These are phyloP conservation scores for Epinotia bilunana DNA, from an alignment of 2,888 invertebrate species.

Conservation along the genomic window DNA sequence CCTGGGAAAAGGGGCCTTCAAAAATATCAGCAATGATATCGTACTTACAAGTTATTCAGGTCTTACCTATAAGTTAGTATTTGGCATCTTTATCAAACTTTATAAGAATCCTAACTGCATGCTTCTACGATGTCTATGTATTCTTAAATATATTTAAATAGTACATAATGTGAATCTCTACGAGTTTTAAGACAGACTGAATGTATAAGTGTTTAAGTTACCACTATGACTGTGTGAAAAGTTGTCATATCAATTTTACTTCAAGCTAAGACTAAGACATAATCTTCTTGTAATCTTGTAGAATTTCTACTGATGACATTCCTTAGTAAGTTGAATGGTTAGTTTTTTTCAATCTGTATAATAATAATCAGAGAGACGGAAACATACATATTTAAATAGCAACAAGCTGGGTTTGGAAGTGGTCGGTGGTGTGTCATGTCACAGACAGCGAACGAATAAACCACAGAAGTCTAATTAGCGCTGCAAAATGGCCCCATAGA, in stretches of 20 bases:
- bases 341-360: conserved; percentile 47
- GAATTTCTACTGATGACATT: conserved; percentile 72
- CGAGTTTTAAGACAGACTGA: conserved; percentile 38
- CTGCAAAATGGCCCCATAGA: no score
- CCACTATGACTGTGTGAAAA: conserved; percentile 40
- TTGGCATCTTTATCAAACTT: conserved; percentile 15
- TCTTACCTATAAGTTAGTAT: conserved; percentile 13
- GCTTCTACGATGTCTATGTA: conserved; percentile 2
- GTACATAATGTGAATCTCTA: conserved; percentile 21
- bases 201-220: conserved; percentile 44
- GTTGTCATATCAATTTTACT: conserved; percentile 49
- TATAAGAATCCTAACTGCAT: not conserved
- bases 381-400: not conserved
- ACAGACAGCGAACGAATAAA: not conserved
- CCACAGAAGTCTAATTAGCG: no score
- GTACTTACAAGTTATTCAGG: conserved; percentile 10
- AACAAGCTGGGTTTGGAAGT: not conserved
- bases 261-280: conserved; percentile 49
- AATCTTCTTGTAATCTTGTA: conserved; percentile 66
- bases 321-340: conserved; percentile 55
- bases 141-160: conserved; percentile 4
- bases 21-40: not conserved
- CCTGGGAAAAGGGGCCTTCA: conserved; percentile 2
- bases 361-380: not conserved
- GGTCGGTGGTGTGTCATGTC: not conserved